These are phyloP conservation scores for Bubo blakistoni DNA, from an alignment of 2,113 vertebrate species.

Conservation along the genomic window DNA sequence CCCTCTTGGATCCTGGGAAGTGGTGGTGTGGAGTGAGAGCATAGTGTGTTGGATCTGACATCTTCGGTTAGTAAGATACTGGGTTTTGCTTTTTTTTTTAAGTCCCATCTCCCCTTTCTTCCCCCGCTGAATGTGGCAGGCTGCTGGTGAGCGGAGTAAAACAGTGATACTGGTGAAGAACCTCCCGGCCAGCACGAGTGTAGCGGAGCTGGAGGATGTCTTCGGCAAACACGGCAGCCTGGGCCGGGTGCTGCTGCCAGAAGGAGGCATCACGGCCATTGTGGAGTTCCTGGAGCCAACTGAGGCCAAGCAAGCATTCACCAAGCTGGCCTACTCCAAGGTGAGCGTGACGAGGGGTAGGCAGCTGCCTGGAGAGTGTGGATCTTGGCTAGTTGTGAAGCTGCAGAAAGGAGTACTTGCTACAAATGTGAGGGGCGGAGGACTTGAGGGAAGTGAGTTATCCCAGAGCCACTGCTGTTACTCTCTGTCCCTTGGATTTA, in stretches of 20 bases:
- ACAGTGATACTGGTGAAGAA: conserved; percentile 93
- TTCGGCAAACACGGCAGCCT: conserved; percentile 84
- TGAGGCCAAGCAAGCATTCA: conserved; percentile 91
- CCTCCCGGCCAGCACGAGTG: conserved; percentile 79
- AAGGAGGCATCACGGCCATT: conserved; percentile 88
- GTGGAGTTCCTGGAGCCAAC: conserved; percentile 91
- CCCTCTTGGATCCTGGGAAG: background rate
- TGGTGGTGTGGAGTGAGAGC: background rate
- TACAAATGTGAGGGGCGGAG: background rate
- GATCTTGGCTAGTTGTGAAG: background rate
- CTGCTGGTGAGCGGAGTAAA: conserved; percentile 83
- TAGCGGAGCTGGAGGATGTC: conserved; percentile 75
- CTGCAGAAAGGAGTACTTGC: background rate
- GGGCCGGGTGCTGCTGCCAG: conserved; percentile 88
- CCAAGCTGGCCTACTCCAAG: conserved; percentile 90
- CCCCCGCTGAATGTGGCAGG: conserved; percentile 43
- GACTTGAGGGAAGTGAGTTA: background rate
- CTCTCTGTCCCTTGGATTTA: rapidly evolving
- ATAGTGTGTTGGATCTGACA: rapidly evolving
- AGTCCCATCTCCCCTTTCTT: background rate
- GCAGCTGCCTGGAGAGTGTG: background rate
- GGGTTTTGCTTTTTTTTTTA: background rate
- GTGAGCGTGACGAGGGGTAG: conserved; percentile 31
- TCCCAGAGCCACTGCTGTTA: background rate
- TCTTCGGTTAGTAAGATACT: background rate